phyloP scores from a whole-genome alignment of 2,888 invertebrate species.

The Drosophila neutralis region DNA sequence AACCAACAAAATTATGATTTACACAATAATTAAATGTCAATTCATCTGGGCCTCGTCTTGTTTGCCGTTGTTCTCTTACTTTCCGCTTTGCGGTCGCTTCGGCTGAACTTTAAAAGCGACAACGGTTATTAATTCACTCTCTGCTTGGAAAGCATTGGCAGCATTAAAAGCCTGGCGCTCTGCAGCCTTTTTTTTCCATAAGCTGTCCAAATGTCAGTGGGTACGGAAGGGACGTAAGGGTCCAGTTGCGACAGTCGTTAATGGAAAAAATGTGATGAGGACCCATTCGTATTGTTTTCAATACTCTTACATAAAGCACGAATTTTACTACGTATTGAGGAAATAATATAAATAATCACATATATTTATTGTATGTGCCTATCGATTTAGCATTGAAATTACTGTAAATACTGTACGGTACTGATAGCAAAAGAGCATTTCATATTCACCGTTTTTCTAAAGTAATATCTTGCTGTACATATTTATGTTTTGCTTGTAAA shows the following conservation, averaged over 20 bases:
- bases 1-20: conserved; percentile 67
- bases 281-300: conserved; percentile 20
- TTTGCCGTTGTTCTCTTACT: conserved; percentile 18
- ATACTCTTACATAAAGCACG: conserved; percentile 20
- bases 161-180: conserved; percentile 46
- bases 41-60: conserved; percentile 56
- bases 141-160: conserved; percentile 24
- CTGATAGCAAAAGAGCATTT: neutral
- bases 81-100: conserved; percentile 36
- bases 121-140: conserved; percentile 69
- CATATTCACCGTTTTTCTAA: neutral
- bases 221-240: conserved; percentile 3
- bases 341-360: neutral
- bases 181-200: conserved; percentile 26
- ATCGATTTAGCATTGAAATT: neutral
- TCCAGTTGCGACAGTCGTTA: conserved; percentile 55
- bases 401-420: neutral
- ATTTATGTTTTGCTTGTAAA: neutral
- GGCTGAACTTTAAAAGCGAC: conserved; percentile 59
- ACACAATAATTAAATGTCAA: conserved; percentile 76
- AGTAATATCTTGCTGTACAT: neutral
- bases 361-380: neutral
- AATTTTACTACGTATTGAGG: neutral
- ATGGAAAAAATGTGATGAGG: conserved; percentile 66
- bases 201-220: conserved; percentile 34